A percentile compares a stretch with the other conserved stretches of the same genome.
Conservation (phyloP, 2,113 vertebrate genomes). For the Gymnocephalus cernua region DNA sequence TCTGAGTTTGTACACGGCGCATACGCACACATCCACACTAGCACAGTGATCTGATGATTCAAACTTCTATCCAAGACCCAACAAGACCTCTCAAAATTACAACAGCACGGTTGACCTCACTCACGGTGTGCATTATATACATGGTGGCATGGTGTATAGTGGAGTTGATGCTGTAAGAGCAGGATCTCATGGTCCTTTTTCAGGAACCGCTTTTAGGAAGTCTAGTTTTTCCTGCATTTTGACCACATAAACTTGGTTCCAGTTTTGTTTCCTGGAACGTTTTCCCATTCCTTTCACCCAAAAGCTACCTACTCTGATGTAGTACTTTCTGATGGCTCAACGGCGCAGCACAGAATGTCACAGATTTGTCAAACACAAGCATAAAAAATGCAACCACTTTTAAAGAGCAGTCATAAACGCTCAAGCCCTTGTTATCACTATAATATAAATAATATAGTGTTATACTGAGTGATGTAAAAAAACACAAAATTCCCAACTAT, state of each 20-base stretch:
- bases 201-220: not conserved
- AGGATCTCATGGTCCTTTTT: not conserved
- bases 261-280: not conserved
- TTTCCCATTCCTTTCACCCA: not conserved
- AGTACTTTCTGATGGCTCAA: not conserved
- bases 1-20: constrained; percentile 6
- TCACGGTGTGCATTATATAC: constrained; percentile 17
- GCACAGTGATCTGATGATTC: constrained; percentile 46
- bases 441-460: not conserved
- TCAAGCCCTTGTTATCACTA: not conserved
- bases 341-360: not conserved
- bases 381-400: not conserved
- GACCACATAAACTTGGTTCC: constrained; percentile 4
- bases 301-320: not conserved
- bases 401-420: not conserved
- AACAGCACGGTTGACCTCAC: constrained; percentile 42
- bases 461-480: constrained; percentile 5
- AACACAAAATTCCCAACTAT: not conserved
- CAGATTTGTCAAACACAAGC: not conserved
- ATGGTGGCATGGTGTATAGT: not conserved
- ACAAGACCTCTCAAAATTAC: constrained; percentile 28
- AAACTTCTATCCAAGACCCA: constrained; percentile 4
- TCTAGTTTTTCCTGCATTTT: constrained; percentile 3
- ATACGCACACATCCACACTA: constrained; percentile 9
- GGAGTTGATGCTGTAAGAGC: constrained; percentile 5